phyloP scores from a whole-genome alignment of 2,888 invertebrate genomes.

The Arctia plantaginis region DNA sequence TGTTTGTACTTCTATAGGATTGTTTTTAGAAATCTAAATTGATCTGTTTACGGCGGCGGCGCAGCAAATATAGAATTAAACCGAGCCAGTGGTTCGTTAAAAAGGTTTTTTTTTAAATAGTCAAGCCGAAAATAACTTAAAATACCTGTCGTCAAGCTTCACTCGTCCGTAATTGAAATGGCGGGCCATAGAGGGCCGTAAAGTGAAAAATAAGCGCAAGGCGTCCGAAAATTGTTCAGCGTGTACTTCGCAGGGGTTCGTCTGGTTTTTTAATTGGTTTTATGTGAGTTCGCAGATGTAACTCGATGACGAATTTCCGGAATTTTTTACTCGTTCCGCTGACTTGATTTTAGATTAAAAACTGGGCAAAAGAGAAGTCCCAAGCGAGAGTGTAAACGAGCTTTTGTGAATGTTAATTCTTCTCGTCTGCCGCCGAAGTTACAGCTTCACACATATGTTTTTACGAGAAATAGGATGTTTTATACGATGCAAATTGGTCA shows the following conservation, averaged over 20 bases:
- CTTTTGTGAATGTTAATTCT: slow-evolving; percentile 51
- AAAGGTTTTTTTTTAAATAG: slow-evolving; percentile 44
- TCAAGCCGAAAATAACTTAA: slow-evolving; percentile 69
- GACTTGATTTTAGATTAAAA: slow-evolving; percentile 40
- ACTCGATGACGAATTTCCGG: slow-evolving; percentile 32
- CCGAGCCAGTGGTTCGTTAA: slow-evolving; percentile 62
- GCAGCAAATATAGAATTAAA: slow-evolving; percentile 44
- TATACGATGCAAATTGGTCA: slow-evolving; percentile 9
- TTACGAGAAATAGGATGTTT: slow-evolving; percentile 15
- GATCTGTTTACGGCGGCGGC: slow-evolving; percentile 14
- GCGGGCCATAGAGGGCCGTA: slow-evolving; percentile 49
- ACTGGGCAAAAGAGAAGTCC: slow-evolving; percentile 30
- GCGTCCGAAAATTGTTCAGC: slow-evolving; percentile 62
- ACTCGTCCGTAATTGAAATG: slow-evolving; percentile 67
- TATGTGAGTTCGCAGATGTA: slow-evolving; percentile 40
- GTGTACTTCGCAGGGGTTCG: slow-evolving; percentile 45
- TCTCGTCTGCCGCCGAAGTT: slow-evolving; percentile 17
- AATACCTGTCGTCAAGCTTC: slow-evolving; percentile 66
- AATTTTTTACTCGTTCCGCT: slow-evolving; percentile 28
- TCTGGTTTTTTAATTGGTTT: slow-evolving; percentile 62
- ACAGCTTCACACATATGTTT: slow-evolving; percentile 23
- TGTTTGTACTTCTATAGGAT: neutral
- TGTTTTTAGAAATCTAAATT: slow-evolving; percentile 1
- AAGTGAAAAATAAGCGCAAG: slow-evolving; percentile 63
- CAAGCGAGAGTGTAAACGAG: slow-evolving; percentile 25